Evolutionary conservation across 2,797 vertebrate genomes (phyloP).

Genomic region (Lophura swinhoii): DNA sequence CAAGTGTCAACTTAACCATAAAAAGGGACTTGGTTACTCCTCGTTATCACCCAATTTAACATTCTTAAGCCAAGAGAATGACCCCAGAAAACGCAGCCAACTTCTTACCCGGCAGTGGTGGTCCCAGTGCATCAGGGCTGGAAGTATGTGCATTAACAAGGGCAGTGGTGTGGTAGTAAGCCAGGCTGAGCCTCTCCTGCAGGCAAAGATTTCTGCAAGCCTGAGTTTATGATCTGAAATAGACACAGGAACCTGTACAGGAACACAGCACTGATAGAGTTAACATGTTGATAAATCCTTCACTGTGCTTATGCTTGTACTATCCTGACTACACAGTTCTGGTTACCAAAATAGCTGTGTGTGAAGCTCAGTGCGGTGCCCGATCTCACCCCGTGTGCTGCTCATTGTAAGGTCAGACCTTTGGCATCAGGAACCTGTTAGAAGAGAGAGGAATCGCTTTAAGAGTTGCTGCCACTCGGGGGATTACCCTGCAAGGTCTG

Average conservation of each 20-base stretch:
- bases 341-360: slow-evolving; percentile 34
- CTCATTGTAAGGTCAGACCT: slow-evolving; percentile 67
- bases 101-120: background rate
- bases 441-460: slow-evolving; percentile 44
- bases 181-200: background rate
- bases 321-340: background rate
- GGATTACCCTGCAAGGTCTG: background rate
- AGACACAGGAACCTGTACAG: background rate
- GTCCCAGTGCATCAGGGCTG: slow-evolving; percentile 12
- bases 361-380: slow-evolving; percentile 28
- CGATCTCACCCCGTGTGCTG: slow-evolving; percentile 41
- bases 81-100: slow-evolving; percentile 24
- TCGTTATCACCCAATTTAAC: slow-evolving; percentile 63
- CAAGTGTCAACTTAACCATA: slow-evolving; percentile 59
- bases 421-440: slow-evolving; percentile 72
- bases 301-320: background rate
- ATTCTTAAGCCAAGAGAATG: slow-evolving; percentile 44
- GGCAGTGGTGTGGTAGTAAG: slow-evolving; percentile 29
- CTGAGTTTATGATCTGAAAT: background rate
- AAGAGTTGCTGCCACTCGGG: slow-evolving; percentile 45
- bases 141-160: slow-evolving; percentile 16
- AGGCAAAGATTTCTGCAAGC: background rate
- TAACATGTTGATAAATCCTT: slow-evolving; percentile 21
- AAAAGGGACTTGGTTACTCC: slow-evolving; percentile 33
- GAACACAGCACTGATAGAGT: background rate